Base-by-base conservation (phyloP, 1,140 invertebrate genomes). In the Triops cancriformis region DNA sequence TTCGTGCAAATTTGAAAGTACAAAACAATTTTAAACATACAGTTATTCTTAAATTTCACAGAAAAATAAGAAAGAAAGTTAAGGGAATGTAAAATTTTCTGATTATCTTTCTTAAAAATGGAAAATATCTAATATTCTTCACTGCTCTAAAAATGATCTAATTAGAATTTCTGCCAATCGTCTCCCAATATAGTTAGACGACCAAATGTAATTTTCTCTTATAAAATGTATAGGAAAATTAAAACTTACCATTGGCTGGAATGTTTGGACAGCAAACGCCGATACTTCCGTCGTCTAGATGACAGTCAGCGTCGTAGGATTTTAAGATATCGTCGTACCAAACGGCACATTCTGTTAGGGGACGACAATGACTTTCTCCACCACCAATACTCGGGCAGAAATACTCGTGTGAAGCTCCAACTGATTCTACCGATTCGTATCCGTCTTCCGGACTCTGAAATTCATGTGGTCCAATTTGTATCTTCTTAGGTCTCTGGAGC, bases 211-310 rank as follows among this genome's bases (percentile, higher is more conserved):
- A 23, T n/a, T 45, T 45, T 45, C 4, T 45, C 18, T 45, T 1
- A 45, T 12, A 45, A 45, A 45, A 45, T 12, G 18, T 12, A 45
- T 23, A 0, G 14, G 14, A n/a, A 18, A 6, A 23, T 37, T 37
- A 7, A 37, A 3, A 74, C 26, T 14, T 75, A 75, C 74, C 45
- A 45, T 75, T 75, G 74, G 23, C 7, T 5, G 74, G 74, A 75
- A 75, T 31, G 26, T 75, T 45, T 12, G 74, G 74, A 11, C 74
- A 75, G 74, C 74, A 75, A 10, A 75, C 45, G 14, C 74, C 74
- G n/a, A 45, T 37, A 7, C 74, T 45, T 42, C 74, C 74, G n/a
- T 75, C 45, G 18, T 37, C 74, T 14, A 75, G 41, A 12, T 26
- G 2, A 27, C 74, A 75, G 26, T 23, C 26, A 43, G 41, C 45